Evolutionary conservation across 2,888 invertebrate genomes (phyloP).

Genomic region (Actias luna): DNA sequence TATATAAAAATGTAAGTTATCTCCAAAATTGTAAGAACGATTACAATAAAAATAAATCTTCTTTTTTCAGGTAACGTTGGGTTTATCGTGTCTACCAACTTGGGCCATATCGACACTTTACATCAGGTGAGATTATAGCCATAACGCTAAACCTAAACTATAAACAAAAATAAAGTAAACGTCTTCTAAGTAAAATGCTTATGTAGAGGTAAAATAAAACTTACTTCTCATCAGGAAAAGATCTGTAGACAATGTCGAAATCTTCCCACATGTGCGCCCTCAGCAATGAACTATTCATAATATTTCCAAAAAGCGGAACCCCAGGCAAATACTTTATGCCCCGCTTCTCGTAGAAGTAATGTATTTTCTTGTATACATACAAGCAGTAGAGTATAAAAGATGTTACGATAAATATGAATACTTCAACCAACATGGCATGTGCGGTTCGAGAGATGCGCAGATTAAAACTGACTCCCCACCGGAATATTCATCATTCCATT

Average conservation of each 20-base stretch:
- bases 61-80: too few species aligned
- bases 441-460: background rate
- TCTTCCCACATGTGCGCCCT: constrained; percentile 40
- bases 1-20: too few species aligned
- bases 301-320: constrained; percentile 50
- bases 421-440: constrained; percentile 9
- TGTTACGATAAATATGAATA: constrained; percentile 3
- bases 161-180: too few species aligned
- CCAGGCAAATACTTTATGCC: constrained; percentile 35
- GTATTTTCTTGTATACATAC: constrained; percentile 24
- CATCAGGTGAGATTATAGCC: too few species aligned
- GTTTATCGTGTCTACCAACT: too few species aligned
- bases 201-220: constrained; percentile 12
- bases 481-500: too few species aligned
- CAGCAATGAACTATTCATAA: constrained; percentile 33
- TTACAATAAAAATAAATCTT: too few species aligned
- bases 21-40: too few species aligned
- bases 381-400: constrained; percentile 15
- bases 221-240: constrained; percentile 51
- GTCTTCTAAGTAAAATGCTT: too few species aligned
- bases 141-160: too few species aligned
- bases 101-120: too few species aligned
- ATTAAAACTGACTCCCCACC: background rate
- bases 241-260: constrained; percentile 38
- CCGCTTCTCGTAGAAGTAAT: constrained; percentile 19